Evolutionary conservation across 2,797 vertebrate species (phyloP), one percentile per base, ranked within the genome.

Genomic region (Syngnathus rostellatus): DNA sequence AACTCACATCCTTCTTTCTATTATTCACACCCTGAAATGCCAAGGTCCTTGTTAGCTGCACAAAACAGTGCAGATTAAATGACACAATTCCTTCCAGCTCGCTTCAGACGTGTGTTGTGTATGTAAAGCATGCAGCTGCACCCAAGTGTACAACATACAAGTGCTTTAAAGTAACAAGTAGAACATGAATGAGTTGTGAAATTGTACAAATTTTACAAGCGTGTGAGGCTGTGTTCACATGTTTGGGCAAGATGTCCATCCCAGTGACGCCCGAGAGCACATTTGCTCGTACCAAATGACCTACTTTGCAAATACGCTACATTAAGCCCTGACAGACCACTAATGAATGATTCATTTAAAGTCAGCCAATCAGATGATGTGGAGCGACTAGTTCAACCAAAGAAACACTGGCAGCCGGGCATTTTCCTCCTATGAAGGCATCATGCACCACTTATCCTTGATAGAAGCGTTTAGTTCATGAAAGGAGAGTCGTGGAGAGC

Each of bases 311-410:
- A 80, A 75, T 74, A 77, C 57, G 74, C 81, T 74, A 83, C 83
- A 85, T 75, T 77, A 84, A 83, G 85, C 85, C 80, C 81, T 87
- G 84, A 88, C 81, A 81, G 82, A 84, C 79, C 75, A 68, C 73
- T 77, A 73, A 86, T 89, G 81, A 90, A 91, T 89, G 80, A 90
- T 91, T 89, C 79, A 89, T 90, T 78, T 87, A 72, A 81, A 86
- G 71, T 77, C 85, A 88, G 76, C 81, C 82, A 86, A 87, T 88
- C 78, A 84, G 77, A 84, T 81, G 78, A 85, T 75, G 73, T 64
- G 70, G 78, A 75, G 74, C 78, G 82, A 83, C 82, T 77, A 71
- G 77, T 80, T 78, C 81, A 83, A 87, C 77, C 78, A 78, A 69
- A 77, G 72, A 68, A 82, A 75, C 68, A 68, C 74, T 72, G 69